phyloP scores from a whole-genome alignment of 1,140 invertebrate species.

The Eurosta solidaginis region DNA sequence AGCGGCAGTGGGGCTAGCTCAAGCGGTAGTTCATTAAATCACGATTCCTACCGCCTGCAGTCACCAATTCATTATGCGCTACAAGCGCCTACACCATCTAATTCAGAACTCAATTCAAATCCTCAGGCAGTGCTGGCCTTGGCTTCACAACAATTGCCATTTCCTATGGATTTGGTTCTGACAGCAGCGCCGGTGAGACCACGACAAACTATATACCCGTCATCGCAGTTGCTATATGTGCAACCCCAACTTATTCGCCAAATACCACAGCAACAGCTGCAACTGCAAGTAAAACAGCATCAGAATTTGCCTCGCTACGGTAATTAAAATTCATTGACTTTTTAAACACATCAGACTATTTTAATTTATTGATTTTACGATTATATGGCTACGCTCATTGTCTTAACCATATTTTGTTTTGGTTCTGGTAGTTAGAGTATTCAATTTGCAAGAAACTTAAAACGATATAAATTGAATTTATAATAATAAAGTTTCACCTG shows the following conservation, averaged over 20 bases:
- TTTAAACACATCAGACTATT: no score
- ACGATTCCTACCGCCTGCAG: not conserved
- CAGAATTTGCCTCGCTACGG: not conserved
- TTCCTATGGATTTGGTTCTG: not conserved
- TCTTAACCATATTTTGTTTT: no score
- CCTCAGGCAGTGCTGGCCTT: not conserved
- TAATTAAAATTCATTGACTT: constrained; percentile 13
- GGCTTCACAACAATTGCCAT: not conserved
- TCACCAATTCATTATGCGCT: not conserved
- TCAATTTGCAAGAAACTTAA: no score
- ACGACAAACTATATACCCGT: not conserved
- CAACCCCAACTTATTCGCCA: constrained; percentile 18
- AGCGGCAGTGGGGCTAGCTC: not conserved
- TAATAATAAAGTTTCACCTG: no score
- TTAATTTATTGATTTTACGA: no score
- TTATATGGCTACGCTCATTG: no score
- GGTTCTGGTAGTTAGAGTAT: no score
- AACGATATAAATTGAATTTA: no score
- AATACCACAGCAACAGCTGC: not conserved
- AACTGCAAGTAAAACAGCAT: not conserved
- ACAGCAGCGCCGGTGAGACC: not conserved
- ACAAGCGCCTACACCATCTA: not conserved
- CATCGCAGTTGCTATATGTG: not conserved
- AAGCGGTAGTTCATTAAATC: not conserved
- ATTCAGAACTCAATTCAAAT: not conserved